Base-by-base conservation (phyloP, 1,140 invertebrate genomes). In the Heliconius hewitsoni region DNA sequence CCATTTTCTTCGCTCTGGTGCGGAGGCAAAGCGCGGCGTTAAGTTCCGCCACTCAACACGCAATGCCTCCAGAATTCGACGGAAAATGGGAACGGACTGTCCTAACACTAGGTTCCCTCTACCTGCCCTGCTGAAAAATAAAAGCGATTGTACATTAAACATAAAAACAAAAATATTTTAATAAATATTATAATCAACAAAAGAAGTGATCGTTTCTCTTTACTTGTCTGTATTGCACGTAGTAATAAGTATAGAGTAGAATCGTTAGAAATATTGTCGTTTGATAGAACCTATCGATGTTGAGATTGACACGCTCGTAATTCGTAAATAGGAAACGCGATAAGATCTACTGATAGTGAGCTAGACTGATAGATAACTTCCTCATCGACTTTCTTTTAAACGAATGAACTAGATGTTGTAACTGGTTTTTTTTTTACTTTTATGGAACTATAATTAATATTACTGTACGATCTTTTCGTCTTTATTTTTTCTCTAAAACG, bases 341-440 rank as follows among this genome's bases (percentile, higher is more conserved):
- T 66, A 66, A 66, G 27, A 66, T 66, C 60, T 66, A 66, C 11
- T 66, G 60, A 30, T 30, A 66, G 60, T 66, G 11, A 66, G 60
- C 60, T 66, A 66, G 60, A 30, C 60, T 66, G 60, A 66, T 66
- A 66, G 23, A 66, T 66, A 66, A 66, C 60, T 66, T 66, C 60
- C 60, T 66, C 27, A 16, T 30, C 27, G 23, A 66, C 60, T 66
- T 66, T 30, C 60, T 27, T 30, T 66, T 66, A 66, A 66, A 30
- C 4, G 60, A 13, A 66, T 30, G 60, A 30, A 23, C 60, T 30
- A 30, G 1, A 27, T 66, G 30, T 30, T 66, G n/a, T 30, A 30
- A 30, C 27, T 13, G 27, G 60, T 66, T 66, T 16, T 66, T 66
- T 66, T 57, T 57, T n/a, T 23, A 57, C n/a, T 23, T 57, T 57